Percentiles rank a stretch among this genome's conserved stretches.
Evolutionary conservation across 2,797 vertebrate species (phyloP).

Genomic region (Bradypodion pumilum): DNA sequence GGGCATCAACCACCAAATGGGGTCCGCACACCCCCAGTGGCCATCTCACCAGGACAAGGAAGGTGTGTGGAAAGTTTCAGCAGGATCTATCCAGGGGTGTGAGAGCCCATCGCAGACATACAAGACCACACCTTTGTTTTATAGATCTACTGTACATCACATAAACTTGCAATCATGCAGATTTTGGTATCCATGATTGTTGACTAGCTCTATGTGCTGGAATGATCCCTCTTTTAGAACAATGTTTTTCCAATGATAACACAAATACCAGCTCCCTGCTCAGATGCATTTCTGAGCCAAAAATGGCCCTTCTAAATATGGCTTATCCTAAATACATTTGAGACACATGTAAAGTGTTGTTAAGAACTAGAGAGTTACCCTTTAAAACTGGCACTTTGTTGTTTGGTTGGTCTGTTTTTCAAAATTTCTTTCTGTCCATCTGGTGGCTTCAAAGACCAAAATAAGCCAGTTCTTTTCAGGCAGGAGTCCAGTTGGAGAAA

Average conservation of each 20-base stretch:
- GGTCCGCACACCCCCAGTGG: too few relatives aligned
- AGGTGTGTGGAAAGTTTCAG: too few relatives aligned
- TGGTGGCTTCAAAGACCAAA: conserved; percentile 17
- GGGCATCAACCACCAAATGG: too few relatives aligned
- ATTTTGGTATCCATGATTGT: background rate
- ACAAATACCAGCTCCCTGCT: conserved; percentile 52
- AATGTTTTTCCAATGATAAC: conserved; percentile 27
- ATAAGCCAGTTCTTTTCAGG: background rate
- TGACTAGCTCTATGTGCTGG: background rate
- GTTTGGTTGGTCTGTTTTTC: conserved; percentile 29
- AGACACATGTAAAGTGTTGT: conserved; percentile 8
- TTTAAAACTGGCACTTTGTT: conserved; percentile 54
- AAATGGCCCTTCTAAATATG: conserved; percentile 55
- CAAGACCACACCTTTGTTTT: too few relatives aligned
- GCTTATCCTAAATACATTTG: conserved; percentile 40
- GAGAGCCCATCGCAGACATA: too few relatives aligned
- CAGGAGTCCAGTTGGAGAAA: background rate
- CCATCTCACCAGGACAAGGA: too few relatives aligned
- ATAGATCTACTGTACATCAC: background rate
- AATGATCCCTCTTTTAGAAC: conserved; percentile 23
- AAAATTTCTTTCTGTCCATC: conserved; percentile 27
- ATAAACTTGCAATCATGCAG: background rate
- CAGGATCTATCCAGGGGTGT: too few relatives aligned
- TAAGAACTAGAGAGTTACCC: conserved; percentile 39
- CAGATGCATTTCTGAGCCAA: conserved; percentile 56